Percentiles rank a stretch among this genome's conserved stretches.
phyloP scores from a whole-genome alignment of 2,888 invertebrate species.

The Meliscaeva auricollis region DNA sequence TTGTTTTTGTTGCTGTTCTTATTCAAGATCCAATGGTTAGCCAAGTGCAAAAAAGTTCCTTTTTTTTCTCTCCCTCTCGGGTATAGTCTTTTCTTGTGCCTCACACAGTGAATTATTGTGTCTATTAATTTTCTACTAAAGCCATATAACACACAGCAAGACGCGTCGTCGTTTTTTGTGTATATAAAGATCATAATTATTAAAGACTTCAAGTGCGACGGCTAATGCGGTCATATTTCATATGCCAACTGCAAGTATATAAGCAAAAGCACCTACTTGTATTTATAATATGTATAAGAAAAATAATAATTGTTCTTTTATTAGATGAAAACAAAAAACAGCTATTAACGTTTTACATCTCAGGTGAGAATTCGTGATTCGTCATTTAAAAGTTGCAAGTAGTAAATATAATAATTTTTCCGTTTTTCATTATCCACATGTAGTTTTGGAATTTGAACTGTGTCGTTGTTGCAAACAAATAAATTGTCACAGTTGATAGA shows the following conservation, averaged over 20 bases:
- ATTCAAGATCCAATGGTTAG: slow-evolving; percentile 50
- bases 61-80: slow-evolving; percentile 6
- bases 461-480: too few species aligned
- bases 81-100: slow-evolving; percentile 15
- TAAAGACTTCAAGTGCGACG: slow-evolving; percentile 66
- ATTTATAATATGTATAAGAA: background rate
- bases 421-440: background rate
- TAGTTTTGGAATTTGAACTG: too few species aligned
- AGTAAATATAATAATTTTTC: background rate
- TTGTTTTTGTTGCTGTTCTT: slow-evolving; percentile 14
- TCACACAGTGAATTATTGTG: slow-evolving; percentile 34
- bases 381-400: background rate
- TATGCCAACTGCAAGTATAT: slow-evolving; percentile 4
- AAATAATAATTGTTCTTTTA: slow-evolving; percentile 15
- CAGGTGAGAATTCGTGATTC: background rate
- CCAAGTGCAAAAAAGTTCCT: slow-evolving; percentile 47
- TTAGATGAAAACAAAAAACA: background rate
- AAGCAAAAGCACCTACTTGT: background rate
- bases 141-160: background rate
- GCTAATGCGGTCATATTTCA: slow-evolving; percentile 50
- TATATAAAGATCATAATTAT: slow-evolving; percentile 53
- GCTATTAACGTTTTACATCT: background rate
- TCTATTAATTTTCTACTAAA: slow-evolving; percentile 37
- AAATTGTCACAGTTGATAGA: too few species aligned
- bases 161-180: slow-evolving; percentile 7